These are phyloP conservation scores for Rhinogobius similis DNA, from an alignment of 2,113 vertebrate genomes.

Conservation along the genomic window DNA sequence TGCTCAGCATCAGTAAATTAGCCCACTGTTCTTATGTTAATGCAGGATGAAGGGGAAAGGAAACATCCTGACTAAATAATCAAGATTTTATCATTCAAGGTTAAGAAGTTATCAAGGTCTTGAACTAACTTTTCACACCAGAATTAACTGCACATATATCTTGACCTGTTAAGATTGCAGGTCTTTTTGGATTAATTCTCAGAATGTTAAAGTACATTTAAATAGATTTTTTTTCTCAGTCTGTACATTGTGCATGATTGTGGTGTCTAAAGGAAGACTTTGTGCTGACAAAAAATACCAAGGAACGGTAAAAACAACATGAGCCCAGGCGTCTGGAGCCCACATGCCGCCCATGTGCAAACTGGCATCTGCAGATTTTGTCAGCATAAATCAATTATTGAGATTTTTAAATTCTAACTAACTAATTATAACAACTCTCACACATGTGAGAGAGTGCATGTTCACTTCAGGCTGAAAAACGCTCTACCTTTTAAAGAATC, in stretches of 20 bases:
- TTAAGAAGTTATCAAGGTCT: not conserved
- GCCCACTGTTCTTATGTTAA: not conserved
- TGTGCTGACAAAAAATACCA: too few relatives aligned
- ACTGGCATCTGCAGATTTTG: too few relatives aligned
- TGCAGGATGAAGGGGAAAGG: not conserved
- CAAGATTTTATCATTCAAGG: not conserved
- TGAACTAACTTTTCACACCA: not conserved
- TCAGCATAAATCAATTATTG: too few relatives aligned
- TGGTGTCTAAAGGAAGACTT: too few relatives aligned
- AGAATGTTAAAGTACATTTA: too few relatives aligned
- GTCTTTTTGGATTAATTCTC: too few relatives aligned
- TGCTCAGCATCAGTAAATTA: not conserved
- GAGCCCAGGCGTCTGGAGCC: too few relatives aligned
- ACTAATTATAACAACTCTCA: not conserved
- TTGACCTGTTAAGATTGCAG: not conserved
- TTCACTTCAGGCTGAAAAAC: not conserved
- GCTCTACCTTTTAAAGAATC: not conserved
- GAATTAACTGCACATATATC: not conserved
- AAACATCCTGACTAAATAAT: not conserved
- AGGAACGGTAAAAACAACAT: too few relatives aligned
- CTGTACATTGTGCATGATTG: too few relatives aligned
- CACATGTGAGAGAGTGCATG: not conserved
- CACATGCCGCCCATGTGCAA: too few relatives aligned
- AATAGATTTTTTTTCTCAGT: too few relatives aligned
- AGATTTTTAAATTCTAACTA: too few relatives aligned